Evolutionary conservation across 2,797 vertebrate genomes (phyloP).

Genomic region (Ceyx erithaca): DNA sequence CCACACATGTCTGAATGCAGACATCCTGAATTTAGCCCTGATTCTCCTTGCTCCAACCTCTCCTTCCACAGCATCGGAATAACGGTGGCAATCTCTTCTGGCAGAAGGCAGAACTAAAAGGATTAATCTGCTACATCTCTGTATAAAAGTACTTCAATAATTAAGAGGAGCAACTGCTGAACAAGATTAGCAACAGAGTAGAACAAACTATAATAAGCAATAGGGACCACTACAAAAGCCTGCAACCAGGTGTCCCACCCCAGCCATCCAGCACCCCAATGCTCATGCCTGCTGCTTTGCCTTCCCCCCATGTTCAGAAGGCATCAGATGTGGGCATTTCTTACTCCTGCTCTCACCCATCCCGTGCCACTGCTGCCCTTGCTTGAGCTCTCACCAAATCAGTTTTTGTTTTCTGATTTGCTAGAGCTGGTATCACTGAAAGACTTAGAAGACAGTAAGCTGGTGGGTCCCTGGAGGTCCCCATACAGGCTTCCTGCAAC

Average conservation of each 20-base stretch:
- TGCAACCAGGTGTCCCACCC: neutral
- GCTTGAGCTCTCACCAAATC: neutral
- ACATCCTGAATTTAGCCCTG: neutral
- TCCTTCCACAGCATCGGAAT: neutral
- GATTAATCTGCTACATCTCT: constrained; percentile 57
- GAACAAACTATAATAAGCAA: constrained; percentile 30
- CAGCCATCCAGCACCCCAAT: neutral
- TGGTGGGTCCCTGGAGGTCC: neutral
- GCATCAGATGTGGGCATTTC: neutral
- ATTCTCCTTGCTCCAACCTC: neutral
- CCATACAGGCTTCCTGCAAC: accelerated
- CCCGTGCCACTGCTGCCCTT: neutral
- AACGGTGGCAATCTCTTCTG: constrained; percentile 31
- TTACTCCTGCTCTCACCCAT: neutral
- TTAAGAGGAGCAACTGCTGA: constrained; percentile 61
- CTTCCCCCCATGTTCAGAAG: neutral
- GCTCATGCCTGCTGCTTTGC: accelerated
- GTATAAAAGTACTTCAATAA: constrained; percentile 51
- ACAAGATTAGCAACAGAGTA: constrained; percentile 48
- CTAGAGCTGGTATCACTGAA: accelerated
- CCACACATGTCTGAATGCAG: accelerated
- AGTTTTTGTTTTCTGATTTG: accelerated
- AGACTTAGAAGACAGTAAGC: accelerated
- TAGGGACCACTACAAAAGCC: neutral
- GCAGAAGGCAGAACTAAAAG: constrained; percentile 56